These are phyloP conservation scores for Patiria miniata DNA, from an alignment of 35 echinoderm and acorn worm species.

Conservation along the genomic window DNA sequence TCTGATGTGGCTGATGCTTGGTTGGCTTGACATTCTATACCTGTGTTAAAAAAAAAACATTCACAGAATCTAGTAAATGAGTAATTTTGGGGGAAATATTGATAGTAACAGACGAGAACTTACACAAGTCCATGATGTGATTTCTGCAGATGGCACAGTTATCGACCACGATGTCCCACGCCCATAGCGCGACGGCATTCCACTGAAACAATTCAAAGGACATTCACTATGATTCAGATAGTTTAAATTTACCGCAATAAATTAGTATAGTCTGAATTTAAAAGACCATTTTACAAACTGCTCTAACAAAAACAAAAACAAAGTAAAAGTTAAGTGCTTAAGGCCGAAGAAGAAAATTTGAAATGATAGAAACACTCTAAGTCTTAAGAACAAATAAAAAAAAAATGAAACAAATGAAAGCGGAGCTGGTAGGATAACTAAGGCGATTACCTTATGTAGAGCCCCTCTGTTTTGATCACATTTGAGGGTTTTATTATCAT, in stretches of 20 bases:
- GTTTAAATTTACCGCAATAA: background rate
- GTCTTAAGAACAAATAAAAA: too few species aligned
- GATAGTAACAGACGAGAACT: conserved; percentile 42
- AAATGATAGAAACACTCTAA: too few species aligned
- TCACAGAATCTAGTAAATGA: too few species aligned
- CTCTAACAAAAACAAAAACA: too few species aligned
- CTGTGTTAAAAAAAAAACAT: conserved; percentile 42
- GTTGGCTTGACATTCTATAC: conserved; percentile 99
- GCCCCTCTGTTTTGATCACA: too few species aligned
- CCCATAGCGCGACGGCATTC: conserved; percentile 99
- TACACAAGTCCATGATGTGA: conserved; percentile 98
- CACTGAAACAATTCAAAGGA: conserved; percentile 67
- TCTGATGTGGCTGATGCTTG: conserved; percentile 98
- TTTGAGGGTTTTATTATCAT: too few species aligned
- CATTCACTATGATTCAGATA: background rate
- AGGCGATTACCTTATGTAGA: too few species aligned
- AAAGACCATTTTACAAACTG: background rate
- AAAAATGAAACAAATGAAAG: too few species aligned
- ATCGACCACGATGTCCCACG: conserved; percentile 99
- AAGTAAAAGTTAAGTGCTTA: too few species aligned
- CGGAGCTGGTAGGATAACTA: too few species aligned
- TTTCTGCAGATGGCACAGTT: conserved; percentile 98
- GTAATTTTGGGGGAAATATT: too few species aligned
- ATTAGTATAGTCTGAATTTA: background rate
- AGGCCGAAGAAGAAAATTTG: too few species aligned